phyloP scores from a whole-genome alignment of 2,113 vertebrate genomes.

The Orthonyx spaldingii region DNA sequence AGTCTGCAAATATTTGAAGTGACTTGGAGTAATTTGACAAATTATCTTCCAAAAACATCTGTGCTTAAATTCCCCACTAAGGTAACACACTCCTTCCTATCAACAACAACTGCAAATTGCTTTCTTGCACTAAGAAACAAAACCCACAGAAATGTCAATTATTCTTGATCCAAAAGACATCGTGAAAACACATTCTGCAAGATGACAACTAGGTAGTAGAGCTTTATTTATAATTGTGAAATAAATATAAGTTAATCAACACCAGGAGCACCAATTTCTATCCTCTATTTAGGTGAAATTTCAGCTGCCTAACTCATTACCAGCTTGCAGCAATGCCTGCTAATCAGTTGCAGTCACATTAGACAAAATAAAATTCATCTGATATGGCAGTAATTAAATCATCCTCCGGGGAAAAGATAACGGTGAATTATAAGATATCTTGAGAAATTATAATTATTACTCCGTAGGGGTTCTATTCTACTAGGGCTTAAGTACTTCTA shows the following conservation, averaged over 20 bases:
- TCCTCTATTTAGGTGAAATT: conserved; percentile 27
- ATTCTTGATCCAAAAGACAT: not conserved
- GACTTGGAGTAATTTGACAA: not conserved
- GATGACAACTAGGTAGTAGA: not conserved
- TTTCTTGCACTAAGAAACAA: not conserved
- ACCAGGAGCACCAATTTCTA: conserved; percentile 20
- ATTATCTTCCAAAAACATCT: conserved; percentile 15
- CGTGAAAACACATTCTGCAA: conserved; percentile 4
- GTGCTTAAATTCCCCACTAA: not conserved
- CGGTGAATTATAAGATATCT: conserved; percentile 42
- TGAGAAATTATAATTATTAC: conserved; percentile 48
- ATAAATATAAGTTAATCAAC: conserved; percentile 36
- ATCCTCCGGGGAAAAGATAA: conserved; percentile 42
- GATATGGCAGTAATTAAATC: conserved; percentile 62
- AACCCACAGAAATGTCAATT: not conserved
- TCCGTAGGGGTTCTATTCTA: conserved; percentile 7
- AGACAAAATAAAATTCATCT: conserved; percentile 36
- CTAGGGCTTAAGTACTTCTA: conserved; percentile 30
- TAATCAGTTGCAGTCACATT: conserved; percentile 33
- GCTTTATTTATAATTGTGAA: conserved; percentile 25
- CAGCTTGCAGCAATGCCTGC: conserved; percentile 9
- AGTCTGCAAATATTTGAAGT: not conserved
- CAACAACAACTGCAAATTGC: not conserved
- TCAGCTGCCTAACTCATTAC: conserved; percentile 43
- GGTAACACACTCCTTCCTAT: not conserved